Base-by-base conservation (phyloP, 2,113 vertebrate species). In the Scartelaos histophorus region DNA sequence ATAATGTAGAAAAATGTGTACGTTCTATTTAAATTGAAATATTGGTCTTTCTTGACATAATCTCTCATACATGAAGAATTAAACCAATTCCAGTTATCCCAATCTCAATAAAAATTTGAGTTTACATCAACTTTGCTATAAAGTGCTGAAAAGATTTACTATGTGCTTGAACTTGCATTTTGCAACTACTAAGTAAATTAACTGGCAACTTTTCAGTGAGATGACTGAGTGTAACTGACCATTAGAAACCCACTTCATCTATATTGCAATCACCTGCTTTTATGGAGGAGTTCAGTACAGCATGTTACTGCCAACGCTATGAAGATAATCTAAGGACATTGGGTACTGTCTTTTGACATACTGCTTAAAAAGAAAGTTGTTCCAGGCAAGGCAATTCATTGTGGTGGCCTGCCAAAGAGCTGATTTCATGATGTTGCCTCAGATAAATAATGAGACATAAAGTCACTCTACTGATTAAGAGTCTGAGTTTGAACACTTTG, bases 401-500 rank as follows among this genome's bases (percentile, higher is more conserved):
- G 24, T 47, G 53, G 65, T 60, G 0, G 1, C 69, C 15, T 19
- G 46, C 13, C 21, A 70, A 38, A n/a, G 43, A 49, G 60, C 22
- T 68, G 25, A 69, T 73, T 73, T 74, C 47, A 66, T 54, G 38
- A 19, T 51, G 56, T 45, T 71, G 71, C 54, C 61, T 71, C 67
- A 56, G 38, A 12, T 73, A 66, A 73, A 61, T 22, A 38, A 11
- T 35, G 5, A 46, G 22, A 7, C 16, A 71, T 71, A 45, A 29
- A 69, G 29, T 53, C 57, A 34, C 34, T 69, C 25, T 54, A 22
- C 17, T 38, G 46, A 57, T 68, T 45, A 45, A 64, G 3, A n/a
- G 54, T 58, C 24, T 74, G 35, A 3, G 17, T 53, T 49, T 72
- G 45, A 57, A 74, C 16, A 13, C n/a, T 58, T 66, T 29, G 57